Base-by-base conservation (phyloP, 2,113 vertebrate genomes). In the Chaetorhynchus papuensis region DNA sequence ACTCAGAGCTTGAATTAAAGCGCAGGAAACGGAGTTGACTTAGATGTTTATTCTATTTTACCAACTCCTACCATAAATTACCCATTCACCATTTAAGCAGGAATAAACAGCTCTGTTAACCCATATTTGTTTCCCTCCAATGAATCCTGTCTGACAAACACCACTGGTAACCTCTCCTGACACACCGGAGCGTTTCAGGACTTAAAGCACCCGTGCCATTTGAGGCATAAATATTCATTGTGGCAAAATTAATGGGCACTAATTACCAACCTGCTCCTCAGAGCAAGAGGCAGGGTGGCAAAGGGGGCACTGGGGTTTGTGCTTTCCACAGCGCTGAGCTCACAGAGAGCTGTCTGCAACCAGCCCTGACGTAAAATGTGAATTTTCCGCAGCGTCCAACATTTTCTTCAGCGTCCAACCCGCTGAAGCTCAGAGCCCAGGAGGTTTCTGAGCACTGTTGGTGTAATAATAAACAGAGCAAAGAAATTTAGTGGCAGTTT, bases 291-390 rank as follows among this genome's bases (percentile, higher is more conserved):
- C 59, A 47, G 26, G 35, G 7, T 9, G 33, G 56, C 35, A n/a
- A n/a, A 76, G 47, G 10, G 69, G 16, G 42, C 49, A 9, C 21
- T 0, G 33, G 53, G 60, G 15, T 63, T 54, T 41, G 53, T 42
- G 74, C 10, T 93, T 35, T 63, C 12, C 15, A 19, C 33, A 8
- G 22, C 3, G 54, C n/a, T 65, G 26, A 81, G 53, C 35, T 68
- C 64, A 20, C 44, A 64, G 47, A 53, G 33, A 65, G 41, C 16
- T 27, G 16, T 17, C 61, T 8, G 1, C 83, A 63, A 8, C 9
- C 53, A 56, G 22, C 6, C 14, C 26, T 41, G 1, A 4, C 0
- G 0, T 2, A 5, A 76, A 89, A 45, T 22, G n/a, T 2, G 14
- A 23, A 2, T 61, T 69, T 63, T 63, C 56, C 42, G 12, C 23